phyloP scores from a whole-genome alignment of 2,113 vertebrate species.

The Numida meleagris region DNA sequence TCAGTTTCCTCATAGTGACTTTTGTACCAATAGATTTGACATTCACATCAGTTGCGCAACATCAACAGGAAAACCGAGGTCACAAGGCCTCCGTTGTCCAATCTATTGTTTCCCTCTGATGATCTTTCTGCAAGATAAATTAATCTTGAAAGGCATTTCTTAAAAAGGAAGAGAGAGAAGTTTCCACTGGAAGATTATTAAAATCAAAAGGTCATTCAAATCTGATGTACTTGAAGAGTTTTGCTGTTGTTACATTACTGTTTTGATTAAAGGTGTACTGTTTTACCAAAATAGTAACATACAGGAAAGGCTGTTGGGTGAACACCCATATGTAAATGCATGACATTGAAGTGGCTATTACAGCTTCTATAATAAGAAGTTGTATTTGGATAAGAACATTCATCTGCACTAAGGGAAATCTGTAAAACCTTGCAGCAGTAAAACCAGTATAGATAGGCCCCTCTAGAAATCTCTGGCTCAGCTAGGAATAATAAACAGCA shows the following conservation, averaged over 20 bases:
- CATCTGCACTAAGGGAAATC: background rate
- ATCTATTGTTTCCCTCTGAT: conserved; percentile 34
- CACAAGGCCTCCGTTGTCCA: background rate
- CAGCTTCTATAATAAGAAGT: background rate
- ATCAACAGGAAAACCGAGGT: background rate
- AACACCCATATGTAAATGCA: background rate
- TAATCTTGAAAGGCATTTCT: conserved; percentile 18
- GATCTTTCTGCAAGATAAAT: conserved; percentile 44
- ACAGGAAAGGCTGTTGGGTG: conserved; percentile 32
- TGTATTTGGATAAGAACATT: background rate
- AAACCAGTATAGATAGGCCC: background rate
- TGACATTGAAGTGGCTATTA: background rate
- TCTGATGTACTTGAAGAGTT: conserved; percentile 21
- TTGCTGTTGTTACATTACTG: background rate
- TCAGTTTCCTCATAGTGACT: background rate
- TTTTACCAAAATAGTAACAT: conserved; percentile 29
- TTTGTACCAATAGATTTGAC: conserved; percentile 16
- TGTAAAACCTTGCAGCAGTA: background rate
- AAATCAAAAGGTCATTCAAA: conserved; percentile 60
- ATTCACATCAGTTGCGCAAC: background rate
- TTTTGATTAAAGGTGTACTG: background rate
- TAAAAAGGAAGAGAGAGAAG: conserved; percentile 41
- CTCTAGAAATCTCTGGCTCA: background rate
- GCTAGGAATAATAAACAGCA: background rate
- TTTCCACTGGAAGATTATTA: conserved; percentile 27